Evolutionary conservation across 2,113 vertebrate species (phyloP).

Genomic region (Seriola dumerili): DNA sequence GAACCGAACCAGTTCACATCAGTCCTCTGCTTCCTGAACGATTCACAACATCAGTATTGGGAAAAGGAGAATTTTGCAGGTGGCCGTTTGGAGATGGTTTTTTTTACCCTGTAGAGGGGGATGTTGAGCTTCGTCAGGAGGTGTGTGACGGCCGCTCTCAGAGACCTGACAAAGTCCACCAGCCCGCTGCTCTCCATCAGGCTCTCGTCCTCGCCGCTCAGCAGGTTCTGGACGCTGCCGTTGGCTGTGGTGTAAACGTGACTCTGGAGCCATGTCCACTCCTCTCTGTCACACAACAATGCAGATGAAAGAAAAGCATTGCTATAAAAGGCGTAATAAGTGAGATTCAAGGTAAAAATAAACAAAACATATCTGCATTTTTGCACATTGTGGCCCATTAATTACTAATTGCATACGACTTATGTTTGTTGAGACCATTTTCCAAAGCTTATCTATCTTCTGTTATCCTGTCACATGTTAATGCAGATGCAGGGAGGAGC

Average conservation of each 20-base stretch:
- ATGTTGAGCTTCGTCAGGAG: conserved; percentile 86
- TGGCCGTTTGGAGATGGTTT: neutral
- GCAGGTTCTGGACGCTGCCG: conserved; percentile 57
- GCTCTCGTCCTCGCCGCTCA: conserved; percentile 58
- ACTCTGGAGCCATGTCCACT: conserved; percentile 86
- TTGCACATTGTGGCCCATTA: neutral
- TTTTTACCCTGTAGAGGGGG: conserved; percentile 84
- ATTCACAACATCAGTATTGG: too few species aligned
- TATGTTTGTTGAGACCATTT: neutral
- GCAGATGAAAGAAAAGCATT: neutral
- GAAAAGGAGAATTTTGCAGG: neutral
- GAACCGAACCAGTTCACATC: neutral
- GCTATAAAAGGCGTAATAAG: neutral
- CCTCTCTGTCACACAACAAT: conserved; percentile 75
- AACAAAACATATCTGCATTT: neutral
- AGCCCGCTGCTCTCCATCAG: conserved; percentile 67
- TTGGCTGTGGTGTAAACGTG: conserved; percentile 70
- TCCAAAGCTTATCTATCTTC: too few species aligned
- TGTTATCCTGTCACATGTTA: too few species aligned
- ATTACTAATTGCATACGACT: neutral
- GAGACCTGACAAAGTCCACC: conserved; percentile 73
- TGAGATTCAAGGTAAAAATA: neutral
- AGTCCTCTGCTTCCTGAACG: neutral
- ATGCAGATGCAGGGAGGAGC: too few species aligned
- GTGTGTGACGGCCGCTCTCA: conserved; percentile 80